A percentile compares a stretch with the other conserved stretches of the same genome.
Evolutionary conservation across 2,797 vertebrate species (phyloP).

Genomic region (Eidolon dupreanum): DNA sequence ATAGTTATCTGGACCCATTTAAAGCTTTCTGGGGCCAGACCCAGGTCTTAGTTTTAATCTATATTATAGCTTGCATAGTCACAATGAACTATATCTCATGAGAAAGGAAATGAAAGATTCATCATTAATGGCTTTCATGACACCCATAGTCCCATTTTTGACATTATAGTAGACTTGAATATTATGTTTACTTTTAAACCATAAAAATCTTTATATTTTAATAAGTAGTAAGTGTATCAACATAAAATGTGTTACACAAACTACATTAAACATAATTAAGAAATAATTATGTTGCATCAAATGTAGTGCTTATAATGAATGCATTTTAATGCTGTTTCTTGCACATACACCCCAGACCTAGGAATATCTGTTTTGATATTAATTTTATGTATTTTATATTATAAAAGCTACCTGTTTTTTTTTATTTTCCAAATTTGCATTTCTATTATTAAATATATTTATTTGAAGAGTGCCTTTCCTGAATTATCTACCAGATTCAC

Average conservation of each 20-base stretch:
- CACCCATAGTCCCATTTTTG: background rate
- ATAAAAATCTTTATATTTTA: background rate
- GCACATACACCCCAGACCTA: background rate
- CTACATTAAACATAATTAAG: background rate
- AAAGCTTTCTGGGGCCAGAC: background rate
- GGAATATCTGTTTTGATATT: constrained; percentile 33
- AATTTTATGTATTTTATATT: background rate
- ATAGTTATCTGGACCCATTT: background rate
- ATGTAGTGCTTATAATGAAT: background rate
- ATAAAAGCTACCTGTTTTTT: background rate
- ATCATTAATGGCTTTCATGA: background rate
- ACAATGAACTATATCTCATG: background rate
- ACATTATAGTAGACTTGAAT: background rate
- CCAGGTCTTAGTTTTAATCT: background rate
- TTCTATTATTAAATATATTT: constrained; percentile 31
- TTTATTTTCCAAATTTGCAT: background rate
- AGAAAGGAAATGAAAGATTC: background rate
- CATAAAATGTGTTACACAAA: background rate
- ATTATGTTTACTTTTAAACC: background rate
- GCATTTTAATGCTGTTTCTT: background rate
- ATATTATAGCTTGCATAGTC: background rate
- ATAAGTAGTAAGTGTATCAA: background rate
- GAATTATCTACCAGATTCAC: background rate
- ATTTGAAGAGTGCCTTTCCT: background rate
- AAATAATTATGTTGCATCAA: background rate